Evolutionary conservation across 2,797 vertebrate genomes (phyloP).

Genomic region (Triplophysa yarkandensis): DNA sequence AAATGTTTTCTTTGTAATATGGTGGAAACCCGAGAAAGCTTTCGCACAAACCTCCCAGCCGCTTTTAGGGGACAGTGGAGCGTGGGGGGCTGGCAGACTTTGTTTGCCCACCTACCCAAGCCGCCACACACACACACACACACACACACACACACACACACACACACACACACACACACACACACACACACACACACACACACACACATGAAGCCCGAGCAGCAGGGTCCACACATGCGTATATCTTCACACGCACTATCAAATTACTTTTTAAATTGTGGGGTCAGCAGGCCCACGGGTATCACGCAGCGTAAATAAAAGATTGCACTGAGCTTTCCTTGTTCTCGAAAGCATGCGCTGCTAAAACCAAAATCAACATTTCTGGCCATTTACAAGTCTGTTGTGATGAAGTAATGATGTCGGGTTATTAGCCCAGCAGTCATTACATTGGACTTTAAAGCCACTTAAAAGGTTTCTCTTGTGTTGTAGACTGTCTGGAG

Average conservation of each 20-base stretch:
- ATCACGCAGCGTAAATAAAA: constrained; percentile 19
- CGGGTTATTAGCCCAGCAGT: background rate
- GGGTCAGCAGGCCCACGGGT: constrained; percentile 22
- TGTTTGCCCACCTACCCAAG: constrained; percentile 46
- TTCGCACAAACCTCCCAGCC: constrained; percentile 64
- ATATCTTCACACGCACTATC: constrained; percentile 13
- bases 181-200: constrained; percentile 63
- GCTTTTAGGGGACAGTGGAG: constrained; percentile 52
- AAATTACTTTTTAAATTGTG: constrained; percentile 6
- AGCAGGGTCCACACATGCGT: constrained; percentile 8
- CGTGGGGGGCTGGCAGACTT: constrained; percentile 50
- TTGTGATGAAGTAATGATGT: background rate
- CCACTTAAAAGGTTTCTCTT: constrained; percentile 30
- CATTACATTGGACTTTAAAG: background rate
- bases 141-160: constrained; percentile 63
- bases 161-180: constrained; percentile 63
- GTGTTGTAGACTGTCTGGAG: constrained; percentile 63
- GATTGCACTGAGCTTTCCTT: constrained; percentile 2
- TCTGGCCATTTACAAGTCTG: background rate
- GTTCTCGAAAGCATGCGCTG: background rate
- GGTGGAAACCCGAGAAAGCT: constrained; percentile 75
- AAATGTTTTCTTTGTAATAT: constrained; percentile 82
- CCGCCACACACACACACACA: constrained; percentile 63
- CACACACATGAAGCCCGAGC: constrained; percentile 52
- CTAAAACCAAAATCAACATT: constrained; percentile 9